Percentiles rank a stretch among this genome's conserved stretches.
Evolutionary conservation across 2,797 vertebrate genomes (phyloP).

Genomic region (Artibeus lituratus): DNA sequence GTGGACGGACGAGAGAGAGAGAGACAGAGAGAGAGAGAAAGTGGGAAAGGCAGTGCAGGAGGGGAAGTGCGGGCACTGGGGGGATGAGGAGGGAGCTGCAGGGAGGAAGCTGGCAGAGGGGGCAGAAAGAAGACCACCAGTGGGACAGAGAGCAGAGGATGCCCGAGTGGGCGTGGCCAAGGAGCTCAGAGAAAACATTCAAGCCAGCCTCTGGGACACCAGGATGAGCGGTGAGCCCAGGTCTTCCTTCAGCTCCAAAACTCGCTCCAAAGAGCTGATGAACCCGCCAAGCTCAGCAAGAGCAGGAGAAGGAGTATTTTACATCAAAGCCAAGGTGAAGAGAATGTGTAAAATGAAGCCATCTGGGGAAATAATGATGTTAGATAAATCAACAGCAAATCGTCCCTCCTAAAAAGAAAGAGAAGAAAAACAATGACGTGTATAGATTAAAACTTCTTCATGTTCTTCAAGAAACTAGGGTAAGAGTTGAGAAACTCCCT

Average conservation of each 20-base stretch:
- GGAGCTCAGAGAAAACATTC: background rate
- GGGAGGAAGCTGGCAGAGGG: too few species aligned
- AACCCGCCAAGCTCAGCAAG: background rate
- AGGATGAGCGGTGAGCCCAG: background rate
- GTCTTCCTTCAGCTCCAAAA: background rate
- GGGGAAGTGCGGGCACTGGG: too few species aligned
- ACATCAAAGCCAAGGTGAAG: background rate
- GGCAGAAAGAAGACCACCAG: too few species aligned
- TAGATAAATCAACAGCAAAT: background rate
- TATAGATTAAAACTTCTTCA: background rate
- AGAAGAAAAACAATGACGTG: background rate
- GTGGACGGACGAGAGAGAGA: background rate
- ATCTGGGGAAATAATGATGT: background rate
- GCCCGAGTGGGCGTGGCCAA: too few species aligned
- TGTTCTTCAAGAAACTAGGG: background rate
- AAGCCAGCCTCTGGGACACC: background rate
- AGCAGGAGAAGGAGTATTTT: background rate
- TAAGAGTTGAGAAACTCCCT: background rate
- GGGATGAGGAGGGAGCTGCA: too few species aligned
- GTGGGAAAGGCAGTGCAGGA: too few species aligned
- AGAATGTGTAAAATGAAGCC: background rate
- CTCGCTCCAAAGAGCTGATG: background rate
- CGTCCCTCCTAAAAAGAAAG: background rate
- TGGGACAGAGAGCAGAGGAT: background rate
- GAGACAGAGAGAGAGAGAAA: background rate